A percentile compares a stretch with the other conserved stretches of the same genome.
These are phyloP conservation scores for Gambusia holbrooki DNA, from an alignment of 2,113 vertebrate genomes.

Conservation along the genomic window DNA sequence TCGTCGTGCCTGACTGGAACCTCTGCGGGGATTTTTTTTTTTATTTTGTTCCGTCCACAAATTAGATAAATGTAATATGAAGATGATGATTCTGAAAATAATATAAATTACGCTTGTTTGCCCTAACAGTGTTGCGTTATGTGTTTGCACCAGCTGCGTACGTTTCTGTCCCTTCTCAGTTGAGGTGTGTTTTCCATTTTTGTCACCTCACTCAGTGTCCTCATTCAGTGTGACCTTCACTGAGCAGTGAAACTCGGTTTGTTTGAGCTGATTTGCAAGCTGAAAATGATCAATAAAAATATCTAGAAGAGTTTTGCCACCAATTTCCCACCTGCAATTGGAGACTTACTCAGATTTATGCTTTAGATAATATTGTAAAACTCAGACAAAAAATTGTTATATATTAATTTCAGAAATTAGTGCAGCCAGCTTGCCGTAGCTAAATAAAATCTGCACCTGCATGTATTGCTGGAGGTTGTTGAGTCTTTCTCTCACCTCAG, in stretches of 20 bases:
- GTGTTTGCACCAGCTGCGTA: slow-evolving; percentile 34
- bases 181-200: slow-evolving; percentile 4
- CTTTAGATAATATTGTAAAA: background rate
- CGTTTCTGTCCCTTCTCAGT: slow-evolving; percentile 23
- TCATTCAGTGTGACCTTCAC: background rate
- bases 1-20: slow-evolving; percentile 30
- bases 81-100: slow-evolving; percentile 49
- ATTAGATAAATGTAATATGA: slow-evolving; percentile 54
- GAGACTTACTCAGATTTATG: background rate
- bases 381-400: background rate
- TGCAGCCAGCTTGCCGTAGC: background rate
- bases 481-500: background rate
- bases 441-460: background rate
- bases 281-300: background rate
- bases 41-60: slow-evolving; percentile 34
- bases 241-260: background rate
- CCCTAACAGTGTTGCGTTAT: slow-evolving; percentile 18
- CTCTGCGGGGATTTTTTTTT: slow-evolving; percentile 17
- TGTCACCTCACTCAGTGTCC: background rate
- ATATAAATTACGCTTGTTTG: slow-evolving; percentile 48
- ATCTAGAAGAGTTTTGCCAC: background rate
- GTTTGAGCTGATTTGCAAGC: background rate
- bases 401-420: background rate
- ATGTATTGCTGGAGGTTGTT: background rate
- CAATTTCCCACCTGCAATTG: background rate